Conservation (phyloP, 2,113 vertebrate species). For the Siniperca chuatsi region DNA sequence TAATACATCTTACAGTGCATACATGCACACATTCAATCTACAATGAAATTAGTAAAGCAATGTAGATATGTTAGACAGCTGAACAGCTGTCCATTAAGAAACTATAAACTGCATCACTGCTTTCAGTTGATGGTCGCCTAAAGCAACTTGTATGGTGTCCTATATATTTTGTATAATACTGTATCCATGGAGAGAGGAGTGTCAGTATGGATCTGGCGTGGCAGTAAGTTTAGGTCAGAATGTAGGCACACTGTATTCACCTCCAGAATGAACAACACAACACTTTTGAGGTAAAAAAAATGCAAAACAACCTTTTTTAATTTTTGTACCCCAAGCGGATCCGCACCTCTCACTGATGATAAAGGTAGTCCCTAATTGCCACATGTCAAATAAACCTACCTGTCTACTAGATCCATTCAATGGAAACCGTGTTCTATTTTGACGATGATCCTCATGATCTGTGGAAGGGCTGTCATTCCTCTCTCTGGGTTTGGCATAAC, state of each 20-base stretch:
- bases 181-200: background rate
- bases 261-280: background rate
- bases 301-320: background rate
- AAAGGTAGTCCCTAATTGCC: background rate
- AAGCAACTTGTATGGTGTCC: background rate
- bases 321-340: background rate
- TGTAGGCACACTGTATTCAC: background rate
- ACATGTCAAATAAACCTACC: slow-evolving; percentile 49
- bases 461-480: slow-evolving; percentile 29
- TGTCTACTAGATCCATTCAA: slow-evolving; percentile 28
- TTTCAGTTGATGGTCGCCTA: background rate
- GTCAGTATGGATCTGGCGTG: background rate
- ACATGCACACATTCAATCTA: background rate
- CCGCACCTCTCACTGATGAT: background rate
- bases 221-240: background rate
- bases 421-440: background rate
- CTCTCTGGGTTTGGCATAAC: slow-evolving; percentile 30
- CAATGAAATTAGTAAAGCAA: background rate
- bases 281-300: background rate
- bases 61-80: background rate
- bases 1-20: background rate
- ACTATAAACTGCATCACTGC: background rate
- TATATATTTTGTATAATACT: background rate
- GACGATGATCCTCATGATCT: slow-evolving; percentile 42
- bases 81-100: background rate